Conservation (phyloP, 1,140 invertebrate species). For the Drosophila kohkoa region DNA sequence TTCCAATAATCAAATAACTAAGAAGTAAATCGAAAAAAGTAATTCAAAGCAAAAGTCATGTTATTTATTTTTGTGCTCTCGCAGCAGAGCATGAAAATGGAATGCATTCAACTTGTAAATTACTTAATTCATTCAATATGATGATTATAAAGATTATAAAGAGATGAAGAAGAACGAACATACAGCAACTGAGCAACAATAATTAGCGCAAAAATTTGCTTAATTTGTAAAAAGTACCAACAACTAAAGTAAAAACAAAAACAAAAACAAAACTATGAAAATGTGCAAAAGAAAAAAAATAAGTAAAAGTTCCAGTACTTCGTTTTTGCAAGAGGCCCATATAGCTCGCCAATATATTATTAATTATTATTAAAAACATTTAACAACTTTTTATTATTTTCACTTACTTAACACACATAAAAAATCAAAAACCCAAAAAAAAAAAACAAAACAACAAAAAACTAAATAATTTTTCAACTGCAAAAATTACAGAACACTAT, state of each 20-base stretch:
- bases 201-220: constrained; percentile 79
- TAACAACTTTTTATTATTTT: constrained; percentile 76
- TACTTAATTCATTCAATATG: constrained; percentile 43
- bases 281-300: constrained; percentile 41
- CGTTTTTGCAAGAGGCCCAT: constrained; percentile 85
- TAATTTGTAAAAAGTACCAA: constrained; percentile 83
- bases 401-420: constrained; percentile 58
- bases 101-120: constrained; percentile 77
- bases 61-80: constrained; percentile 59
- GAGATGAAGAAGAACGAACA: constrained; percentile 36
- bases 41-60: constrained; percentile 67
- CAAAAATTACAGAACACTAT: constrained; percentile 37
- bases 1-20: constrained; percentile 43
- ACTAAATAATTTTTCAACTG: constrained; percentile 9
- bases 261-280: constrained; percentile 39
- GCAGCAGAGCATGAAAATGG: constrained; percentile 25
- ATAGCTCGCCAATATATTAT: constrained; percentile 85
- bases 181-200: constrained; percentile 80
- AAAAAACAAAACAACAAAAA: constrained; percentile 11
- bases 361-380: constrained; percentile 79
- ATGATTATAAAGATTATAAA: constrained; percentile 23
- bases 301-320: constrained; percentile 83
- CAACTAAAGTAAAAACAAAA: constrained; percentile 66
- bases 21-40: constrained; percentile 39
- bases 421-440: constrained; percentile 39